Percentiles rank a stretch among this genome's conserved stretches.
These are phyloP conservation scores for Thamnophis elegans DNA, from an alignment of 2,797 vertebrate genomes.

Conservation along the genomic window DNA sequence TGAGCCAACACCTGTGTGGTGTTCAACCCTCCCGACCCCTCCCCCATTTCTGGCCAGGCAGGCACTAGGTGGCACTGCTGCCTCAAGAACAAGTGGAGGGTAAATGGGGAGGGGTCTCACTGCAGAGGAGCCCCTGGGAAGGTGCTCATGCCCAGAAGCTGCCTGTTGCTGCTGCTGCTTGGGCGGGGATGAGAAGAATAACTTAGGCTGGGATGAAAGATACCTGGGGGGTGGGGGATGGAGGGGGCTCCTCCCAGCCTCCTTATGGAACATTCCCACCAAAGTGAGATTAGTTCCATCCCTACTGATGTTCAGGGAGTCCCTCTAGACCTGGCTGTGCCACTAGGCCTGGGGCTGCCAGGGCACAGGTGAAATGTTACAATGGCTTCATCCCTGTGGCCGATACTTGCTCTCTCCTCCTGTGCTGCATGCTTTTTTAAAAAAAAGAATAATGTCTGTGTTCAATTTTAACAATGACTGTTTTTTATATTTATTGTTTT, in stretches of 20 bases:
- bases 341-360: neutral
- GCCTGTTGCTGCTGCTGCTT: neutral
- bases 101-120: neutral
- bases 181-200: neutral
- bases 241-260: neutral
- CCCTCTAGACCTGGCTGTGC: neutral
- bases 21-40: neutral
- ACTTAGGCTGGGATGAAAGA: neutral
- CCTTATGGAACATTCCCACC: neutral
- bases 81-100: neutral
- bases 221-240: accelerated
- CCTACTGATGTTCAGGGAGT: neutral
- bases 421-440: neutral
- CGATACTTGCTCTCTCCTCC: neutral
- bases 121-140: neutral
- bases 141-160: neutral
- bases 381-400: neutral
- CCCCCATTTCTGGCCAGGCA: neutral
- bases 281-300: neutral
- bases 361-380: accelerated
- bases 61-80: conserved; percentile 39
- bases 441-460: neutral
- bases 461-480: neutral
- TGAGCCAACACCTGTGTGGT: neutral
- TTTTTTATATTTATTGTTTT: neutral